Evolutionary conservation across 1,140 invertebrate genomes (phyloP).

Genomic region (Kradibia gibbosae): DNA sequence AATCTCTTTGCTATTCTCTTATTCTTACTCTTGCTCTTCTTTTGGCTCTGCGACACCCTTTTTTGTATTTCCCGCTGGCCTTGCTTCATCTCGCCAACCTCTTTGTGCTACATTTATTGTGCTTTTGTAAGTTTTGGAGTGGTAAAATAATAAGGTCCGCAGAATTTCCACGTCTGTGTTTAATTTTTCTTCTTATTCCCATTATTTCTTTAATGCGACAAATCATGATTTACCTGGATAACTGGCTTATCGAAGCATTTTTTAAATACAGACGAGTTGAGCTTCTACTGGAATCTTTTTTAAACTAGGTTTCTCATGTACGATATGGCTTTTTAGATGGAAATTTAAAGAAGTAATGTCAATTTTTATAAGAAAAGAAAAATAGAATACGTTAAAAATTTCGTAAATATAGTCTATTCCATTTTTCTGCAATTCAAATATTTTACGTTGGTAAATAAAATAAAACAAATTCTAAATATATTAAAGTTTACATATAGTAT

Average conservation of each 20-base stretch:
- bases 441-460: too few relatives aligned
- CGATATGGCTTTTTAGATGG: background rate
- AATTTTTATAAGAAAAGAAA: background rate
- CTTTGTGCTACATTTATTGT: background rate
- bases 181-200: background rate
- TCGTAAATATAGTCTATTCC: too few relatives aligned
- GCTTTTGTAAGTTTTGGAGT: too few relatives aligned
- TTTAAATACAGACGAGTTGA: background rate
- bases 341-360: background rate
- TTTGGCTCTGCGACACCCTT: background rate
- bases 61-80: constrained; percentile 21
- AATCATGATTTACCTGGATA: background rate
- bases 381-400: background rate
- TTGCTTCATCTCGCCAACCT: background rate
- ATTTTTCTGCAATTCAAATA: too few relatives aligned
- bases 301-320: background rate
- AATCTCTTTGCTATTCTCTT: constrained; percentile 40
- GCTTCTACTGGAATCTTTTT: background rate
- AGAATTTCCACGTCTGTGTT: background rate
- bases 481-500: too few relatives aligned
- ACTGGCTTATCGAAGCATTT: background rate
- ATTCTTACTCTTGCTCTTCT: constrained; percentile 39
- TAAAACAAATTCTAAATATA: too few relatives aligned
- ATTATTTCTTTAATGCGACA: background rate
- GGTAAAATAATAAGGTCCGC: background rate